Base-by-base conservation (phyloP, 2,888 invertebrate species). In the Nezara viridula region DNA sequence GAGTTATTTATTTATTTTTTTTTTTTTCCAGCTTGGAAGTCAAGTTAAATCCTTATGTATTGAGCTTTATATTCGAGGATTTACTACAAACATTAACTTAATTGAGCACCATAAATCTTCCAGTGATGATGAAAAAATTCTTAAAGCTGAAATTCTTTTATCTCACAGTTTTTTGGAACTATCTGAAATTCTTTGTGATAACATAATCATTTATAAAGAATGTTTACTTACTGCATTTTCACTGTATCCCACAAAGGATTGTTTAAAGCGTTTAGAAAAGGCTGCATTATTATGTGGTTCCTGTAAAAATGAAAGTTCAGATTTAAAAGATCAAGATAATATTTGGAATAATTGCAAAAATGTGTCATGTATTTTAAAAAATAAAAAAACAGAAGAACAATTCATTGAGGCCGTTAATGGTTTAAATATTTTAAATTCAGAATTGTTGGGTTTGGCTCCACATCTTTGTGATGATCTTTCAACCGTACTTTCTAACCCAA, bases 211-310 rank as follows among this genome's bases (percentile, higher is more conserved):
- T 50, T 94, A 94, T 86, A 94, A 95, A 91, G 96, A 96, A 93
- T 96, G 96, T 92, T 93, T 95, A 0, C 94, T 96, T 73, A 96
- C 96, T 0, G 96, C 96, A 0, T 97, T 96, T 93, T 96, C 96
- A 85, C 93, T 96, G 88, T 95, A 96, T 92, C 96, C 96, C 7
- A 95, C 96, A 14, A 93, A 93, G 55, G 93, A 93, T 21, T 94
- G 95, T 92, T 94, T 95, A 92, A 94, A 94, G 47, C 93, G 93
- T 91, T 94, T 96, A 86, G 93, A 94, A 91, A 85, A 88, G 32
- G 88, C 85, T 52, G 88, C 88, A 44, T 44, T 77, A n/a, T 27
- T 87, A n/a, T 87, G 87, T 66, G n/a, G 27, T 47, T 60, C 55
- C 32, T 87, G 49, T 73, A 87, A 87, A 87, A 87, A 87, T 66